Conservation (phyloP, 1,140 invertebrate genomes). For the Brachionus plicatilis region DNA sequence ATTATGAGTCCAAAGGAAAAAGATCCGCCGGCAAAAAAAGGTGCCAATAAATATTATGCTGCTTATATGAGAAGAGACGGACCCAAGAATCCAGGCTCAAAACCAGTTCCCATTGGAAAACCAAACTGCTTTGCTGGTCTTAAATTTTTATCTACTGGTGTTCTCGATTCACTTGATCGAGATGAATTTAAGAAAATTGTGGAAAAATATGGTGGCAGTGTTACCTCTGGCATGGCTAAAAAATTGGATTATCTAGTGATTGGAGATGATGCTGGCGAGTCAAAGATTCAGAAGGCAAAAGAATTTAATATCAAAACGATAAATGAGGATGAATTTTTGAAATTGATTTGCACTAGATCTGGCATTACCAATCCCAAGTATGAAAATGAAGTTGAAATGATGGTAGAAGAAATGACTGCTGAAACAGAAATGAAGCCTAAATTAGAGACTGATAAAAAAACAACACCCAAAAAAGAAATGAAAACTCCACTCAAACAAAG, state of each 20-base stretch:
- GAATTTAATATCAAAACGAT: slow-evolving; percentile 55
- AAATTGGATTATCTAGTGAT: slow-evolving; percentile 76
- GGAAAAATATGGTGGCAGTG: slow-evolving; percentile 71
- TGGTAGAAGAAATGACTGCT: neutral
- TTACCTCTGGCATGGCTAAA: slow-evolving; percentile 68
- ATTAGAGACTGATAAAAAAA: neutral
- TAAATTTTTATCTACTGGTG: slow-evolving; percentile 77
- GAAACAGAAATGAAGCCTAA: neutral
- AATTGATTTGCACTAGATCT: slow-evolving; percentile 65
- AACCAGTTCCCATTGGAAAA: slow-evolving; percentile 22
- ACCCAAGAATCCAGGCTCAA: neutral
- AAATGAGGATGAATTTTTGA: slow-evolving; percentile 74
- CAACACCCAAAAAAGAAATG: neutral
- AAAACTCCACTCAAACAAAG: neutral
- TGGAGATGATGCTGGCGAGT: slow-evolving; percentile 74
- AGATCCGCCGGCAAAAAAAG: neutral
- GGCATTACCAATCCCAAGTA: slow-evolving; percentile 47
- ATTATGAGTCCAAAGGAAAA: neutral
- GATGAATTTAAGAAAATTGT: slow-evolving; percentile 71
- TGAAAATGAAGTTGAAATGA: slow-evolving; percentile 31
- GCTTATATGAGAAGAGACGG: slow-evolving; percentile 24
- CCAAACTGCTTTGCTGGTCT: slow-evolving; percentile 67
- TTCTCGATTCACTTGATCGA: slow-evolving; percentile 77
- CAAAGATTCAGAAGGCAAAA: slow-evolving; percentile 69
- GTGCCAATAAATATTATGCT: slow-evolving; percentile 9